Percentiles rank a stretch among this genome's conserved stretches.
These are phyloP conservation scores for Ictalurus furcatus DNA, from an alignment of 2,113 vertebrate genomes.

Conservation along the genomic window DNA sequence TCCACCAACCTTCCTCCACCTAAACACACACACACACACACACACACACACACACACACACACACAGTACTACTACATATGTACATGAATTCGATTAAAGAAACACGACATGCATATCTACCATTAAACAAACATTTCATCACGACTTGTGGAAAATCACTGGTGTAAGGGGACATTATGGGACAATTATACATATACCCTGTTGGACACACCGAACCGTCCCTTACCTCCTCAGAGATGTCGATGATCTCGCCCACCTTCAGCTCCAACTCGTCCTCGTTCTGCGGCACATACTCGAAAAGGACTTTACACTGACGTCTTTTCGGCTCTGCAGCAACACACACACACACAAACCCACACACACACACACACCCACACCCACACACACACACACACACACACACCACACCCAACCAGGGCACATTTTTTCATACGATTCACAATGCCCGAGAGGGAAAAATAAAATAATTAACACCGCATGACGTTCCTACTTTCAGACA, in stretches of 20 bases:
- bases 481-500: not conserved
- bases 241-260: conserved; percentile 87
- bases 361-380: not conserved
- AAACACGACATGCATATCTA: not conserved
- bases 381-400: conserved; percentile 4
- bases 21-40: conserved; percentile 54
- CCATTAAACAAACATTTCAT: not conserved
- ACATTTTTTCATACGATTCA: conserved; percentile 37
- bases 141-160: not conserved
- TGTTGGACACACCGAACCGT: not conserved
- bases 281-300: conserved; percentile 87
- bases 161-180: not conserved
- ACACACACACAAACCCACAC: not conserved
- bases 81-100: not conserved
- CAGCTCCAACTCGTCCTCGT: conserved; percentile 93
- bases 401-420: conserved; percentile 25
- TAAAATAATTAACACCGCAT: not conserved
- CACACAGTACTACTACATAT: not conserved
- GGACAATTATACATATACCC: no score
- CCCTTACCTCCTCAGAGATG: conserved; percentile 85
- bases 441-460: not conserved
- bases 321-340: conserved; percentile 75
- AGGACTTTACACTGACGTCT: conserved; percentile 86
- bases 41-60: not conserved
- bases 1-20: conserved; percentile 99